Conservation (phyloP, 2,888 invertebrate species). For the Ditula angustiorana region DNA sequence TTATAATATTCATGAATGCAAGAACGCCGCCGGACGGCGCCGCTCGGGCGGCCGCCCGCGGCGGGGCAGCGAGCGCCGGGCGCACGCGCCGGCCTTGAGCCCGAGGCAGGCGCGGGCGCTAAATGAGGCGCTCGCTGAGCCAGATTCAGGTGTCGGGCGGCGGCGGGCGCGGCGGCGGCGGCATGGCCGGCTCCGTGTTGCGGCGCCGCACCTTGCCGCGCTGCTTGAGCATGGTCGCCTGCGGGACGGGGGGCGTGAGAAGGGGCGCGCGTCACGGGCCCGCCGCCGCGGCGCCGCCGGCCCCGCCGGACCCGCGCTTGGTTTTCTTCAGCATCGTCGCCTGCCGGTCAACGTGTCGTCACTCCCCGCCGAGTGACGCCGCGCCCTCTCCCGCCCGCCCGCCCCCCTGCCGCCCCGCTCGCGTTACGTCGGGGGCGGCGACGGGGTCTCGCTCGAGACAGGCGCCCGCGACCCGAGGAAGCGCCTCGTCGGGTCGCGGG, state of each 20-base stretch:
- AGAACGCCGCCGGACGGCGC: slow-evolving; percentile 6
- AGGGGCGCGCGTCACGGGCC: slow-evolving; percentile 60
- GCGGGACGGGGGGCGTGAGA: slow-evolving; percentile 65
- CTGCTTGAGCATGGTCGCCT: slow-evolving; percentile 99
- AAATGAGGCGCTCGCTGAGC: slow-evolving; percentile 90
- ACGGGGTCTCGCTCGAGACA: slow-evolving; percentile 17
- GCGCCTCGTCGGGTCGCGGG: slow-evolving; percentile 40
- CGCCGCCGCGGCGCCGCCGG: slow-evolving; percentile 90
- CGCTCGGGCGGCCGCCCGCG: background rate
- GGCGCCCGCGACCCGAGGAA: slow-evolving; percentile 5
- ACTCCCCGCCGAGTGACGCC: slow-evolving; percentile 49
- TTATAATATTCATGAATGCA: slow-evolving; percentile 32
- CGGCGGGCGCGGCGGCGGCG: slow-evolving; percentile 74
- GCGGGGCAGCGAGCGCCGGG: slow-evolving; percentile 64
- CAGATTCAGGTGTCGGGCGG: slow-evolving; percentile 88
- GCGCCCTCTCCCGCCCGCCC: slow-evolving; percentile 51
- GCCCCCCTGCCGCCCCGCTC: slow-evolving; percentile 44
- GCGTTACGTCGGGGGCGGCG: slow-evolving; percentile 27
- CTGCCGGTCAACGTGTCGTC: slow-evolving; percentile 84
- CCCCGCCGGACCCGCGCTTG: slow-evolving; percentile 94
- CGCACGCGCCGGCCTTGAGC: slow-evolving; percentile 75
- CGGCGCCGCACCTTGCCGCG: slow-evolving; percentile 98
- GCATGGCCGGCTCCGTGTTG: slow-evolving; percentile 95
- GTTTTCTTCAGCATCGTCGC: slow-evolving; percentile 99
- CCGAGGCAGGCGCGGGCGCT: slow-evolving; percentile 76